These are phyloP conservation scores for Lithobates pipiens DNA, from an alignment of 2,797 vertebrate genomes.

Conservation along the genomic window DNA sequence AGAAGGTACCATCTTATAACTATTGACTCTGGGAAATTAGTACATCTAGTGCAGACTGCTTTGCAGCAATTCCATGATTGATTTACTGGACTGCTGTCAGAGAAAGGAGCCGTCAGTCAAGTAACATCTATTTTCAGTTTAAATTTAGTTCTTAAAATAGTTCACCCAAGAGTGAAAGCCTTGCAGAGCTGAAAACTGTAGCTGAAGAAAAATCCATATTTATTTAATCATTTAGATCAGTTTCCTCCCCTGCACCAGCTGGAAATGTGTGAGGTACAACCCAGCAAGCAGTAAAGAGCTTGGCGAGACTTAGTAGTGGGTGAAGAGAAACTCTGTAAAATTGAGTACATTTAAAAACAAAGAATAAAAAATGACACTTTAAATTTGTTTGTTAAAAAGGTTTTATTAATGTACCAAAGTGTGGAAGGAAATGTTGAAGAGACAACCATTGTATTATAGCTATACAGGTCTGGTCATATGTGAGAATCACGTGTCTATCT, in stretches of 20 bases:
- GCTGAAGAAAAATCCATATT: not conserved
- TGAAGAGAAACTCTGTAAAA: not conserved
- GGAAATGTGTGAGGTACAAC: not conserved
- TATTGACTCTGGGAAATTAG: not conserved
- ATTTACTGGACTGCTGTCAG: not conserved
- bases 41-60: not conserved
- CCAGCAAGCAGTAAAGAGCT: not conserved
- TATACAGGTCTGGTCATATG: too few relatives aligned
- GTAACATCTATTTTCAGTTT: not conserved
- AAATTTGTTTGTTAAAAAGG: too few relatives aligned
- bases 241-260: slow-evolving; percentile 4
- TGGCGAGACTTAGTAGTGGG: not conserved
- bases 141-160: not conserved
- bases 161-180: not conserved
- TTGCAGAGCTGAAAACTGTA: not conserved
- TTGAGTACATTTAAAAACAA: not conserved
- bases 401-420: too few relatives aligned
- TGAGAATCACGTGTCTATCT: too few relatives aligned
- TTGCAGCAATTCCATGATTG: not conserved
- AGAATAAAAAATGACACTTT: not conserved
- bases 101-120: not conserved
- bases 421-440: too few relatives aligned
- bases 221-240: not conserved
- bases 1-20: not conserved
- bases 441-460: too few relatives aligned